phyloP scores from a whole-genome alignment of 2,797 vertebrate genomes.

The Triplophysa yarkandensis region DNA sequence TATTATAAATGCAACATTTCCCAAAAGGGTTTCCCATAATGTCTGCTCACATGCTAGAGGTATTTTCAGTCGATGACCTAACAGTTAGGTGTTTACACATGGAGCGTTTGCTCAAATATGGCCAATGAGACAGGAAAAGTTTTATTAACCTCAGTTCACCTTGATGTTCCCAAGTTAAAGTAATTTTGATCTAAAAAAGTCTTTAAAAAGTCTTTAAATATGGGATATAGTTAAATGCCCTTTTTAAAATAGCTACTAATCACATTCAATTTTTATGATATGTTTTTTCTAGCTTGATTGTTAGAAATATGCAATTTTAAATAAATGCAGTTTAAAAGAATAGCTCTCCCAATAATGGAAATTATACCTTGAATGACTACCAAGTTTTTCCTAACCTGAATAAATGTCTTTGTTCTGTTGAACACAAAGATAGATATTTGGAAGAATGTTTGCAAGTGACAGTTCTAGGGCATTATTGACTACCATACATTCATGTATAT shows the following conservation, averaged over 20 bases:
- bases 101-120: too few species aligned
- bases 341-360: too few species aligned
- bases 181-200: background rate
- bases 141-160: conserved; percentile 30
- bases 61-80: too few species aligned
- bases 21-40: background rate
- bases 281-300: background rate
- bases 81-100: too few species aligned
- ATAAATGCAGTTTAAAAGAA: too few species aligned
- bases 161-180: conserved; percentile 2
- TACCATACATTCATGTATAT: too few species aligned
- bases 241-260: background rate
- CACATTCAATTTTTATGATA: background rate
- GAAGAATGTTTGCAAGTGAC: too few species aligned
- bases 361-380: too few species aligned
- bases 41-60: conserved; percentile 12
- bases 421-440: too few species aligned
- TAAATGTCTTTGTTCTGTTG: too few species aligned
- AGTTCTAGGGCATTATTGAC: too few species aligned
- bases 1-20: background rate
- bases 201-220: background rate
- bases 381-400: too few species aligned
- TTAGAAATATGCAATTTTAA: background rate
- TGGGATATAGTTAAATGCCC: background rate
- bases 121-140: conserved; percentile 7